Percentiles rank a stretch among this genome's conserved stretches.
Conservation (phyloP, 2,888 invertebrate species). For the Lymantria dispar region DNA sequence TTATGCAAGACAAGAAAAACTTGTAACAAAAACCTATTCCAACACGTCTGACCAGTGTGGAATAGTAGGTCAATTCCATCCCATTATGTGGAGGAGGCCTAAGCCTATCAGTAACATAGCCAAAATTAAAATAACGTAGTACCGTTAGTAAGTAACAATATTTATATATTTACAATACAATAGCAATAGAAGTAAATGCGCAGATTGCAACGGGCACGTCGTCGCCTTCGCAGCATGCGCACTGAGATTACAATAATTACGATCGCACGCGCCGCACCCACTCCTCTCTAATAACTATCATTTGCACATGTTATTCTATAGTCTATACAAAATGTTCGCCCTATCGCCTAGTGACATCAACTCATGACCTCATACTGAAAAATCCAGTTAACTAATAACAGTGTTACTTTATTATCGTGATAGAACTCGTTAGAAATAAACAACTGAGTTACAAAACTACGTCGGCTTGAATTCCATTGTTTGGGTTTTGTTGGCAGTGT, state of each 20-base stretch:
- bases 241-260: constrained; percentile 77
- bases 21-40: too few relatives aligned
- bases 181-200: constrained; percentile 34
- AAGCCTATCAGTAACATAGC: too few relatives aligned
- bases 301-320: constrained; percentile 79
- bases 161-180: constrained; percentile 11
- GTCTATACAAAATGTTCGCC: constrained; percentile 65
- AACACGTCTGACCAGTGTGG: too few relatives aligned
- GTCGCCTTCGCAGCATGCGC: constrained; percentile 48
- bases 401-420: constrained; percentile 14
- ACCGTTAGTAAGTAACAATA: background rate
- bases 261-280: constrained; percentile 68
- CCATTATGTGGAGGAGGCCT: too few relatives aligned
- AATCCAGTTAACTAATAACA: constrained; percentile 12
- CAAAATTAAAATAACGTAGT: too few relatives aligned
- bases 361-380: constrained; percentile 20
- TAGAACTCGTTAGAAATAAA: background rate
- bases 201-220: constrained; percentile 25
- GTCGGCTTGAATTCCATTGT: too few relatives aligned
- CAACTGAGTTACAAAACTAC: too few relatives aligned
- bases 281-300: constrained; percentile 74
- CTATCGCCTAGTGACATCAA: constrained; percentile 63
- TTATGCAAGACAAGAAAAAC: too few relatives aligned
- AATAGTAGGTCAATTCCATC: too few relatives aligned
- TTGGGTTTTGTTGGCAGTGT: too few relatives aligned